Conservation (phyloP, 2,113 vertebrate genomes). For the Ictalurus furcatus region DNA sequence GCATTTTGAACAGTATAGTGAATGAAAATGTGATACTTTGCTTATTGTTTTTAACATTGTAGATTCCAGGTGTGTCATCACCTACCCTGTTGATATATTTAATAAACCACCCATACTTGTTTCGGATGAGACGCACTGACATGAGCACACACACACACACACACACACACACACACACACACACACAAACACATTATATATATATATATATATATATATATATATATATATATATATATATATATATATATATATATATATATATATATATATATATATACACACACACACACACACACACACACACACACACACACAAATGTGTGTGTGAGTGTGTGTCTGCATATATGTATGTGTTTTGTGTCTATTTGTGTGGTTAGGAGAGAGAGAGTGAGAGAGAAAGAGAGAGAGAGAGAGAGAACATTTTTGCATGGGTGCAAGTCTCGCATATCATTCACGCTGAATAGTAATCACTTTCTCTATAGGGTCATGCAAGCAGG, state of each 20-base stretch:
- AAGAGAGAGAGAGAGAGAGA: slow-evolving; percentile 7
- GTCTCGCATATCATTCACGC: neutral
- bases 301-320: too few species aligned
- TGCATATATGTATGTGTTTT: neutral
- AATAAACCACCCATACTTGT: neutral
- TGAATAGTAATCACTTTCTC: neutral
- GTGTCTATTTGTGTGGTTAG: neutral
- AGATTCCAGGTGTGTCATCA: neutral
- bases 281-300: too few species aligned
- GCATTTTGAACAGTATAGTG: neutral
- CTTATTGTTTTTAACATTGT: neutral
- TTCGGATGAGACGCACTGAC: neutral
- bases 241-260: neutral
- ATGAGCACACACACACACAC: neutral
- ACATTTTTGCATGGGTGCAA: neutral
- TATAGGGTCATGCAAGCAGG: neutral
- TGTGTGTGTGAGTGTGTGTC: neutral
- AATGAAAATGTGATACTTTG: neutral
- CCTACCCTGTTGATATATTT: neutral
- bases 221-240: neutral
- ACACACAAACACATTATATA: neutral
- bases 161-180: neutral
- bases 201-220: neutral
- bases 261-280: too few species aligned
- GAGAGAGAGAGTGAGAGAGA: neutral